Evolutionary conservation across 1,140 invertebrate species (phyloP).

Genomic region (Eueides isabella): DNA sequence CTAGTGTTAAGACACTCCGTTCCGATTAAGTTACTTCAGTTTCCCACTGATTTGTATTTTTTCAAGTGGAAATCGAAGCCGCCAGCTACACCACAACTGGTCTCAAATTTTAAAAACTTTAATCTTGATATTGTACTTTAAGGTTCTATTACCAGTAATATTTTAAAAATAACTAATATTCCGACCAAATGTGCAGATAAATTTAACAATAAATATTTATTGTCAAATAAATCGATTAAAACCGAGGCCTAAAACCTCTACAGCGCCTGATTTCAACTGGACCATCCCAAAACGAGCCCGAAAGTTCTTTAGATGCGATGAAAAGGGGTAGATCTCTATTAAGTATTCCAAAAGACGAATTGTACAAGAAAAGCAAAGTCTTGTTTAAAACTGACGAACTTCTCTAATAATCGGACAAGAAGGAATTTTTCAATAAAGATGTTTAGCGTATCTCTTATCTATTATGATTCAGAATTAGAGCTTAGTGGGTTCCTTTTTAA

Average conservation of each 20-base stretch:
- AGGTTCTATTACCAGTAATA: neutral
- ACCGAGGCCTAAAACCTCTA: conserved; percentile 15
- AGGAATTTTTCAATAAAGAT: conserved; percentile 73
- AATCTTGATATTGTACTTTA: too few relatives aligned
- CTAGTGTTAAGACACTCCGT: too few relatives aligned
- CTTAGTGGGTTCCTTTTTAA: too few relatives aligned
- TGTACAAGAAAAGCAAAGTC: conserved; percentile 77
- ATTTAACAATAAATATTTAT: neutral
- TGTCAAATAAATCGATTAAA: neutral
- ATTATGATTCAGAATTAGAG: conserved; percentile 66
- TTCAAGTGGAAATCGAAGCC: too few relatives aligned
- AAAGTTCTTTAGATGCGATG: conserved; percentile 66
- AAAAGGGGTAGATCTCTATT: conserved; percentile 71
- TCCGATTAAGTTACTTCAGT: too few relatives aligned
- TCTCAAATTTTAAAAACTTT: too few relatives aligned
- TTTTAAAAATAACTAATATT: neutral
- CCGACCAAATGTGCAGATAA: neutral
- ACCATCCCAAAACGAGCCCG: conserved; percentile 60
- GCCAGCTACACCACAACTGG: too few relatives aligned
- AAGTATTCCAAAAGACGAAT: conserved; percentile 71
- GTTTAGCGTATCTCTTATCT: conserved; percentile 61
- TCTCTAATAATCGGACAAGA: conserved; percentile 60
- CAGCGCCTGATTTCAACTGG: conserved; percentile 37
- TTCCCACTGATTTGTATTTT: too few relatives aligned
- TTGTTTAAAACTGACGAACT: conserved; percentile 71